Evolutionary conservation across 2,888 invertebrate species (phyloP).

Genomic region (Dilophus febrilis): DNA sequence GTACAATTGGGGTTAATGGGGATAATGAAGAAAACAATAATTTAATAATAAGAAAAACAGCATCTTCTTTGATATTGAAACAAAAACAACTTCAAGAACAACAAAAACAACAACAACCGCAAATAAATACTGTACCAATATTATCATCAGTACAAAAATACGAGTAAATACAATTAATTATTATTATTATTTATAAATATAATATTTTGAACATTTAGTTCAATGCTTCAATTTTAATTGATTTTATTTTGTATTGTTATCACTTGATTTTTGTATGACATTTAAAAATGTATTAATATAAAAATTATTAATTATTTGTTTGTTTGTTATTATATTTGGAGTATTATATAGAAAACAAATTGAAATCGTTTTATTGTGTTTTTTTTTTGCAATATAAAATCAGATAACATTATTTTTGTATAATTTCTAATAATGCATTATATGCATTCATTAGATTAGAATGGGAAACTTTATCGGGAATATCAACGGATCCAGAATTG

Average conservation of each 20-base stretch:
- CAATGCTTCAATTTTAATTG: neutral
- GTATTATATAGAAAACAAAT: too few relatives aligned
- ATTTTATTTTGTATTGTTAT: too few relatives aligned
- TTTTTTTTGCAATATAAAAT: too few relatives aligned
- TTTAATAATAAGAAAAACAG: too few relatives aligned
- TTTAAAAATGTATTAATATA: neutral
- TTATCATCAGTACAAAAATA: slow-evolving; percentile 4
- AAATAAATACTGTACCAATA: neutral
- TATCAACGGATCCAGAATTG: slow-evolving; percentile 29
- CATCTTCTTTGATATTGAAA: too few relatives aligned
- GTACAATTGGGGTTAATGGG: too few relatives aligned
- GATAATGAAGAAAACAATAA: too few relatives aligned
- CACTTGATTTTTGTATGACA: neutral
- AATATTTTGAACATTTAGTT: neutral
- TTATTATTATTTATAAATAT: neutral
- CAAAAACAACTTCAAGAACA: too few relatives aligned
- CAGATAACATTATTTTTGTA: too few relatives aligned
- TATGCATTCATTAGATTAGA: slow-evolving; percentile 18
- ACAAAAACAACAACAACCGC: neutral
- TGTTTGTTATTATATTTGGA: too few relatives aligned
- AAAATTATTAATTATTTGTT: neutral
- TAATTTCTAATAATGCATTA: too few relatives aligned
- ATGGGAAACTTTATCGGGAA: slow-evolving; percentile 20
- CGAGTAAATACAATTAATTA: slow-evolving; percentile 3
- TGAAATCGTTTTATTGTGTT: too few relatives aligned